Evolutionary conservation across 2,797 vertebrate species (phyloP), one percentile per base, ranked within the genome.

Genomic region (Xerus rutilus): DNA sequence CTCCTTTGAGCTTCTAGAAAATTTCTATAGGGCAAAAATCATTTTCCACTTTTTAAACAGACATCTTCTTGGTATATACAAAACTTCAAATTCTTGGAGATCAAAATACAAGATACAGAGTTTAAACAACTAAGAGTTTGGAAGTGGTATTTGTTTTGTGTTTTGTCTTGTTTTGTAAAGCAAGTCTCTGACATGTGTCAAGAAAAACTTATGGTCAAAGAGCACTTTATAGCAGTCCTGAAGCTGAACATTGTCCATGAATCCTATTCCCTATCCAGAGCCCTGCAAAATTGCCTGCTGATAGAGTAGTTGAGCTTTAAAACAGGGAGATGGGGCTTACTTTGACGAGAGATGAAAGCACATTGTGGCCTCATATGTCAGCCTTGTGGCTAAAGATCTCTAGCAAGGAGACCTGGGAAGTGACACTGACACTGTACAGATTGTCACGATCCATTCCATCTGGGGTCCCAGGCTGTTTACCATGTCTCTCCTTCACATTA

Each of bases 1-100:
- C 93, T 89, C 47, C 39, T 73, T 91, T 77, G 82, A 64, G 21
- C 20, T 52, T 69, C 69, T 57, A 78, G 64, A 32, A 92, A 93
- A 92, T 92, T 92, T 81, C 8, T 15, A 87, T 72, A 20, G 8
- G 39, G 9, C 4, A 69, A 73, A 54, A 76, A 64, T 39, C 11
- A 62, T n/a, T 86, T 84, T 83, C 20, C 10, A 21, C 23, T 87
- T 47, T 79, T 89, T 92, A 82, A 78, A 18, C 32, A 70, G 70
- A 70, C 2, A 82, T 89, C 20, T 76, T 85, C 73, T 15, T 54
- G 49, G 13, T 32, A 62, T 32, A 72, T 17, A 15, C 52, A 91
- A 52, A 49, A 93, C 35, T 91, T 78, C 14, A 76, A 70, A 69
- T 89, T 87, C 15, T 59, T 69, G 6, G 2, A 4, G 18, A 49